Evolutionary conservation across 2,888 invertebrate species (phyloP), one percentile per base, ranked within the genome.

Genomic region (Acrobasis consociella): DNA sequence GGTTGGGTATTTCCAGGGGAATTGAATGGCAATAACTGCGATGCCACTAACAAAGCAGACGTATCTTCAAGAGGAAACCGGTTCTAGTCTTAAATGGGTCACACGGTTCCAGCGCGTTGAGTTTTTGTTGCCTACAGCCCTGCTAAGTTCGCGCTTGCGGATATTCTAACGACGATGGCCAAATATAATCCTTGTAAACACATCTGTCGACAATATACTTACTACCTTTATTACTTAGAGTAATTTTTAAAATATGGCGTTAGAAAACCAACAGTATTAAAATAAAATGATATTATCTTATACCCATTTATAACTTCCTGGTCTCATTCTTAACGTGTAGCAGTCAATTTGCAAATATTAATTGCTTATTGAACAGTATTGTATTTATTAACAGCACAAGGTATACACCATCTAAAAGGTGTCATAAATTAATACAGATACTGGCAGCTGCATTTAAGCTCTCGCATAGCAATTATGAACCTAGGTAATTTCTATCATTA

Each of bases 51-150:
- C 91, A 91, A 92, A 87, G 78, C 81, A 83, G 81, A 79, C 77
- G 82, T 80, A 84, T 87, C 89, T 87, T 87, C 83, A 87, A 87
- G 89, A 88, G 82, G 81, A 89, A 91, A 92, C 92, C 92, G 92
- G 92, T 92, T 91, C 82, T 81, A 82, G 81, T 77, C 74, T 84
- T 89, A 91, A 91, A 92, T 91, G 91, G 92, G 91, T 92, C 91
- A 91, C 92, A 92, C 92, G 91, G 91, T 91, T 87, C 81, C 84
- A 84, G 81, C 83, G 84, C 85, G 87, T 82, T 78, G 81, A 81
- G 81, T 87, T 87, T 86, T 88, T 88, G 83, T 85, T 76, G 31
- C 31, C 31, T 31, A 77, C 79, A 77, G 77, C 74, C 81, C 81
- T 79, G 82, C 82, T 80, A 81, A 74, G 75, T 71, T 71, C 77